Base-by-base conservation (phyloP, 2,888 invertebrate genomes). In the Leucophenga montana region DNA sequence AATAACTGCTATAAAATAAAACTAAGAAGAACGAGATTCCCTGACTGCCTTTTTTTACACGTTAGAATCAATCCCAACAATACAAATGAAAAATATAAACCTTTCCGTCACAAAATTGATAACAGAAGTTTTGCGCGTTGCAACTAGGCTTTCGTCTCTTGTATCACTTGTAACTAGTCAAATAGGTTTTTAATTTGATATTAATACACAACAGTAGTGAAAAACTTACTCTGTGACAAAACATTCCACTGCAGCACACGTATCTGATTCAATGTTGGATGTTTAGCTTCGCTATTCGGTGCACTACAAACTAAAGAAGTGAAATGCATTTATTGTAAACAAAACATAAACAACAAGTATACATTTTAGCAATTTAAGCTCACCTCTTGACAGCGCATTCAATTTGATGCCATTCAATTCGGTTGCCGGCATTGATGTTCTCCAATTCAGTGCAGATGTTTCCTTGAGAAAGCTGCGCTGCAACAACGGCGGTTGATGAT, bases 241-340 rank as follows among this genome's bases (percentile, higher is more conserved):
- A 93, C 90, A 85, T 94, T 94, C 94, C 94, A 94, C 79, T 93
- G 93, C 74, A 93, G 89, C 65, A 94, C 87, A 78, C 93, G 89
- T 71, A 93, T 88, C 66, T 89, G 88, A 73, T 89, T 57, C 31
- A 13, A 13, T 5, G 22, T 3, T 27, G n/a, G 9, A 11, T 14
- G 11, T n/a, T 67, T 71, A 0, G 85, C 68, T 89, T 54, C 89
- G 80, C 88, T 89, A 89, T 86, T 59, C 53, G 90, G 89, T 69
- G 90, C 89, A 79, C 90, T 90, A 83, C 90, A 90, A 70, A 88
- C 90, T 90, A 78, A 56, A 39, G 11, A 44, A 61, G n/a, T n/a
- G n/a, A n/a, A n/a, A n/a, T n/a, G n/a, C n/a, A 66, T 39, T 53
- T 61, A 50, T 61, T 57, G 66, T 8, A 64, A 11, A 50, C 14